Percentiles rank a stretch among this genome's conserved stretches.
These are phyloP conservation scores for Lissocephala sabroskyi DNA, from an alignment of 2,888 invertebrate species.

Conservation along the genomic window DNA sequence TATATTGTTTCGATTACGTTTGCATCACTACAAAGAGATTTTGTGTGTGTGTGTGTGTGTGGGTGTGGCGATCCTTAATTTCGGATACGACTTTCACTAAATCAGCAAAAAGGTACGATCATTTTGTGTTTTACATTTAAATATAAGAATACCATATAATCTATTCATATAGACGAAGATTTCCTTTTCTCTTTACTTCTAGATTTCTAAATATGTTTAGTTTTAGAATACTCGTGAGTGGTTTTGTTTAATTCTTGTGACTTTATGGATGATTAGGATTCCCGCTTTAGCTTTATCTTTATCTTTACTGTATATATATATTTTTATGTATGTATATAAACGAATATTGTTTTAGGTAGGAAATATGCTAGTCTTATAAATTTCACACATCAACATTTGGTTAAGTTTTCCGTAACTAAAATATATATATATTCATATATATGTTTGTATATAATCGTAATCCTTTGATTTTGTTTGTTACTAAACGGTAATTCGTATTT, in stretches of 20 bases:
- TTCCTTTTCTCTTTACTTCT: slow-evolving; percentile 39
- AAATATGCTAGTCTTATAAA: slow-evolving; percentile 70
- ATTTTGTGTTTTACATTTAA: slow-evolving; percentile 31
- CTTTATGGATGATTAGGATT: not conserved
- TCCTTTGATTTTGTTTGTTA: slow-evolving; percentile 1
- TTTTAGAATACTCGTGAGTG: not conserved
- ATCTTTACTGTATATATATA: slow-evolving; percentile 15
- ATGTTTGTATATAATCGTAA: slow-evolving; percentile 1
- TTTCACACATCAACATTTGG: slow-evolving; percentile 69
- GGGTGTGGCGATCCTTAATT: not conserved
- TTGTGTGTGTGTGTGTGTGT: slow-evolving; percentile 8
- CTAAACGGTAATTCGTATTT: no score
- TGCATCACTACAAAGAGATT: slow-evolving; percentile 40
- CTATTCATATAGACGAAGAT: slow-evolving; percentile 19
- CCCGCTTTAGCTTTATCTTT: slow-evolving; percentile 12
- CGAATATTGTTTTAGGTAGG: slow-evolving; percentile 60
- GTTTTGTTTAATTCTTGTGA: not conserved
- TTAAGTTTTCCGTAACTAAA: slow-evolving; percentile 28
- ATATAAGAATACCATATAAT: not conserved
- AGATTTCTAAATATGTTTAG: slow-evolving; percentile 6
- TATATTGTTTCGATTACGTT: slow-evolving; percentile 51
- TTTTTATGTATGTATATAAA: slow-evolving; percentile 16
- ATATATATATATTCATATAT: no score
- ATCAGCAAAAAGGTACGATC: slow-evolving; percentile 62
- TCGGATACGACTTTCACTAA: slow-evolving; percentile 24